A percentile compares a stretch with the other conserved stretches of the same genome.
These are phyloP conservation scores for Jacana jacana DNA, from an alignment of 2,113 vertebrate species.

Conservation along the genomic window DNA sequence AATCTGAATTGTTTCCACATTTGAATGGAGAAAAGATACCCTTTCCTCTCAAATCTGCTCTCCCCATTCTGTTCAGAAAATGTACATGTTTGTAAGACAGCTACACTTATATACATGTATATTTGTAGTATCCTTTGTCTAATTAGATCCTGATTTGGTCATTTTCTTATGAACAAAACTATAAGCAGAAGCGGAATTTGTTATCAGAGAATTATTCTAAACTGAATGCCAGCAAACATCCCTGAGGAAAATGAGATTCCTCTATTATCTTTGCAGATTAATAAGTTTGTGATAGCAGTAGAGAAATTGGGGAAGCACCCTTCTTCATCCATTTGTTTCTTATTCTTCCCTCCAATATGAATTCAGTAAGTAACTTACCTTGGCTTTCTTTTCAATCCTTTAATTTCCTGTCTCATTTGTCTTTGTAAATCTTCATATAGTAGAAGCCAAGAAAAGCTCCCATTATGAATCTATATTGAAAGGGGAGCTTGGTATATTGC, in stretches of 20 bases:
- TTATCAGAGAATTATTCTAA: background rate
- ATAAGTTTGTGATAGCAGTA: background rate
- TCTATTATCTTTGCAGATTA: background rate
- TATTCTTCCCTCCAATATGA: background rate
- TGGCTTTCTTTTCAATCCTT: constrained; percentile 15
- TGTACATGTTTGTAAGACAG: background rate
- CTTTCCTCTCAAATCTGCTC: background rate
- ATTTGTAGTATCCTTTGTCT: background rate
- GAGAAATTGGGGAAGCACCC: background rate
- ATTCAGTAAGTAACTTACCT: background rate
- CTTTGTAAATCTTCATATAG: constrained; percentile 41
- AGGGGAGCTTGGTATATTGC: background rate
- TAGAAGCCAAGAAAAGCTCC: background rate
- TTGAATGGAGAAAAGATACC: background rate
- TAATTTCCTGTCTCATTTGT: constrained; percentile 56
- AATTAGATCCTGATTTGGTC: background rate
- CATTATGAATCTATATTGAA: background rate
- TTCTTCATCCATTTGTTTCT: background rate
- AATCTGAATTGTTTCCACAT: background rate
- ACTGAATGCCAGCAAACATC: background rate
- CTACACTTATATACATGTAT: background rate
- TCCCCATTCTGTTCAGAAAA: background rate
- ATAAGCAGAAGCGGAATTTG: background rate
- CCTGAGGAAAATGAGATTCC: constrained; percentile 1
- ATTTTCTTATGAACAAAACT: background rate